Evolutionary conservation across 2,888 invertebrate genomes (phyloP).

Genomic region (Habroteleia sp.): DNA sequence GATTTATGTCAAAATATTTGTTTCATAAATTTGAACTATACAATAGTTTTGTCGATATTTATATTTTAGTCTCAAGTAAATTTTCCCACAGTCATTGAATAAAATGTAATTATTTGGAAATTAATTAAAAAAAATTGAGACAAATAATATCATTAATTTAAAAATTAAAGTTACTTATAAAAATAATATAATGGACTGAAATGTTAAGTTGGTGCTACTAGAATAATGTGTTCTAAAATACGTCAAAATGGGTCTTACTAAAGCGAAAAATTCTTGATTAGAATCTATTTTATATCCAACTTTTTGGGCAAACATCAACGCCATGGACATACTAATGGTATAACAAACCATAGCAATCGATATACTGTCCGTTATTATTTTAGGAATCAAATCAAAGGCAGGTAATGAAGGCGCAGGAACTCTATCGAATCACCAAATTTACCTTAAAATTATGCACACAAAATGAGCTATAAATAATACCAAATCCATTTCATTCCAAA

Average conservation of each 20-base stretch:
- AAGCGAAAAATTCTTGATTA: slow-evolving; percentile 88
- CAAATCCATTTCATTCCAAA: slow-evolving; percentile 19
- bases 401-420: slow-evolving; percentile 84
- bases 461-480: slow-evolving; percentile 52
- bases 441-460: slow-evolving; percentile 68
- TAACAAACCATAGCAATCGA: slow-evolving; percentile 86
- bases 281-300: slow-evolving; percentile 86
- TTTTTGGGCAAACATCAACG: slow-evolving; percentile 87
- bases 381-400: slow-evolving; percentile 82
- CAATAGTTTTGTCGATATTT: too few relatives aligned
- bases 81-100: too few relatives aligned
- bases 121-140: too few relatives aligned
- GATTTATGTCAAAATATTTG: too few relatives aligned
- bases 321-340: slow-evolving; percentile 88
- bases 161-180: too few relatives aligned
- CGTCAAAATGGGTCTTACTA: slow-evolving; percentile 75
- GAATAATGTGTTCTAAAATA: background rate
- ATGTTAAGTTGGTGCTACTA: background rate
- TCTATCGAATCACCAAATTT: slow-evolving; percentile 78
- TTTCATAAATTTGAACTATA: too few relatives aligned
- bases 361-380: slow-evolving; percentile 84
- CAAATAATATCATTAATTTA: too few relatives aligned
- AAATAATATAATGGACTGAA: too few relatives aligned
- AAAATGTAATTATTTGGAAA: too few relatives aligned
- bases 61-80: too few relatives aligned